Evolutionary conservation across 2,888 invertebrate species (phyloP).

Genomic region (Celastrina argiolus): DNA sequence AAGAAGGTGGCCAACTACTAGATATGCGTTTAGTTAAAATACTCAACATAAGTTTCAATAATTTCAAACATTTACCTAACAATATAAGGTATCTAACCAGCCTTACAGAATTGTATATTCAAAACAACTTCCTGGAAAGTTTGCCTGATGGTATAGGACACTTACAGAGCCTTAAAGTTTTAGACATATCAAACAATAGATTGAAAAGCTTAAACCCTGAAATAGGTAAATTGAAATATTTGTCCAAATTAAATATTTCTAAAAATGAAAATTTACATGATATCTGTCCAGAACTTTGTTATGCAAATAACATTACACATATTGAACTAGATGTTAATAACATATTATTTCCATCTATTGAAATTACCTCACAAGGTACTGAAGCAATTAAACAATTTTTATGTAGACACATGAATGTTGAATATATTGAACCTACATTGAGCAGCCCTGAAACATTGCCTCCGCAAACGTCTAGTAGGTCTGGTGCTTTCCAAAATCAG

Average conservation of each 20-base stretch:
- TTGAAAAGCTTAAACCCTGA: constrained; percentile 80
- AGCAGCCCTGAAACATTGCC: neutral
- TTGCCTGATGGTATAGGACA: constrained; percentile 83
- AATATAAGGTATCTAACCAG: constrained; percentile 81
- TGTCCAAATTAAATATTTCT: constrained; percentile 80
- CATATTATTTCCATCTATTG: constrained; percentile 81
- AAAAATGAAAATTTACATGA: constrained; percentile 77
- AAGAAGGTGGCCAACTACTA: constrained; percentile 83
- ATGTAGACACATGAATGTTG: constrained; percentile 63
- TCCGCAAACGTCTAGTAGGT: constrained; percentile 26
- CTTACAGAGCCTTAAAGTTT: constrained; percentile 79
- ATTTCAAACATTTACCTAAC: constrained; percentile 79
- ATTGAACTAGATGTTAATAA: constrained; percentile 80
- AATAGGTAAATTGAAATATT: constrained; percentile 79
- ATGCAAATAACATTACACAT: constrained; percentile 78
- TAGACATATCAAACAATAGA: constrained; percentile 85
- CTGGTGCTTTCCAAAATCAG: constrained; percentile 27
- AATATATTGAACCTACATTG: constrained; percentile 61
- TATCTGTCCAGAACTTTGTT: constrained; percentile 82
- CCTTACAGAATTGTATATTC: constrained; percentile 85
- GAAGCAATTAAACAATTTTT: constrained; percentile 82
- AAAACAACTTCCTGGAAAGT: constrained; percentile 82
- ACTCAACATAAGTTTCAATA: constrained; percentile 82
- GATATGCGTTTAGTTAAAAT: constrained; percentile 83
- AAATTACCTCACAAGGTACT: constrained; percentile 79